Evolutionary conservation across 1,140 invertebrate species (phyloP).

Genomic region (Helicoverpa zea): DNA sequence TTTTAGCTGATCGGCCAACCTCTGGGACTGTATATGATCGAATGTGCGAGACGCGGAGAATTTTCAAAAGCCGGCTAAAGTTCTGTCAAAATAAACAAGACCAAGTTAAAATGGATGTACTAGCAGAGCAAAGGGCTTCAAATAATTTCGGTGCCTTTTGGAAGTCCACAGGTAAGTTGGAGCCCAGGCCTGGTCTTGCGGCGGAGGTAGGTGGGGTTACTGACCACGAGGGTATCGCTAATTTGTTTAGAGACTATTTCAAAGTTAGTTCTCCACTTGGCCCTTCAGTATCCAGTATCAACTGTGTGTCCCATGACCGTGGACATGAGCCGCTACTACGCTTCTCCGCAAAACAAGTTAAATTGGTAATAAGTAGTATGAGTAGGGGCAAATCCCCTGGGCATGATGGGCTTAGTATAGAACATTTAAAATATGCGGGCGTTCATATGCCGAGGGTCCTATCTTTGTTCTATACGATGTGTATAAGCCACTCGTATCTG

Average conservation of each 20-base stretch:
- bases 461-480: neutral
- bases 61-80: too few relatives aligned
- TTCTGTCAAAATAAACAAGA: too few relatives aligned
- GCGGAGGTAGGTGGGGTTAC: too few relatives aligned
- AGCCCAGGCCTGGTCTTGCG: too few relatives aligned
- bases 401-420: constrained; percentile 53
- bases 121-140: too few relatives aligned
- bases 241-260: neutral
- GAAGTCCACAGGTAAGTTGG: too few relatives aligned
- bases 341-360: constrained; percentile 6
- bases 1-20: too few relatives aligned
- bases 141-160: too few relatives aligned
- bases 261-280: neutral
- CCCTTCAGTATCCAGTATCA: neutral
- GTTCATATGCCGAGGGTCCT: neutral
- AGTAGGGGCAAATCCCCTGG: constrained; percentile 53
- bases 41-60: too few relatives aligned
- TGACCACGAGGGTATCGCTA: neutral
- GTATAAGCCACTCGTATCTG: constrained; percentile 46
- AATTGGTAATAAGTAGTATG: constrained; percentile 30
- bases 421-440: constrained; percentile 2
- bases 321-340: neutral
- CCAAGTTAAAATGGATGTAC: too few relatives aligned
- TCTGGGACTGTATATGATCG: too few relatives aligned
- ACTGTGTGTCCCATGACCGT: neutral